Evolutionary conservation across 2,113 vertebrate species (phyloP), one percentile per base, ranked within the genome.

Genomic region (Coturnix japonica): DNA sequence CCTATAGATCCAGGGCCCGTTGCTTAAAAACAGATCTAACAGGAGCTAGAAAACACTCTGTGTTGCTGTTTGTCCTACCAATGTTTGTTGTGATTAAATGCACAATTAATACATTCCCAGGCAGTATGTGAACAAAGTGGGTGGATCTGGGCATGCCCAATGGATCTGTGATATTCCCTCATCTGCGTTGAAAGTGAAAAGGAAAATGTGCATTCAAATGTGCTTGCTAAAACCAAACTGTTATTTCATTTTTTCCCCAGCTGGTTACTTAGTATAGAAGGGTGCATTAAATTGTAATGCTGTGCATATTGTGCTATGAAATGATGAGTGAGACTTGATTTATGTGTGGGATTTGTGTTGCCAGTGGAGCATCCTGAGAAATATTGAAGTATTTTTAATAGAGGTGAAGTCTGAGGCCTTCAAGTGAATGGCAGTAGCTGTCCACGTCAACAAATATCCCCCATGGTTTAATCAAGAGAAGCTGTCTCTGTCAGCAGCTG

Each of bases 301-400:
- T 23, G 51, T 37, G 18, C 11, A 0, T 1, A 13, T 0, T 33
- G 9, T 66, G 51, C 28, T 61, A 14, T 31, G 70, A 26, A 57
- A 6, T 15, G 0, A 0, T 19, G 9, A 46, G 26, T 33, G 66
- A 47, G 57, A 17, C 7, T 0, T n/a, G 25, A 30, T 33, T 61
- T 30, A 26, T 5, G 0, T 1, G 19, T 47, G 37, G 56, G 33
- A 5, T 13, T 20, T 74, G 33, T 33, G 39, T 17, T 69, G 78
- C 51, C 59, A 8, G 26, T 16, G 14, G 28, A 23, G 33, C 12
- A 5, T 23, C 9, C 44, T 15, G 66, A 73, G 64, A 61, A 14
- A 44, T 20, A 31, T 78, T 13, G 4, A 19, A 65, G 39, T 7
- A 4, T 56, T 90, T 87, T 79, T 15, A 39, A 21, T 11, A 8